phyloP scores from a whole-genome alignment of 1,140 invertebrate species.

The Macrocentrus cingulum region DNA sequence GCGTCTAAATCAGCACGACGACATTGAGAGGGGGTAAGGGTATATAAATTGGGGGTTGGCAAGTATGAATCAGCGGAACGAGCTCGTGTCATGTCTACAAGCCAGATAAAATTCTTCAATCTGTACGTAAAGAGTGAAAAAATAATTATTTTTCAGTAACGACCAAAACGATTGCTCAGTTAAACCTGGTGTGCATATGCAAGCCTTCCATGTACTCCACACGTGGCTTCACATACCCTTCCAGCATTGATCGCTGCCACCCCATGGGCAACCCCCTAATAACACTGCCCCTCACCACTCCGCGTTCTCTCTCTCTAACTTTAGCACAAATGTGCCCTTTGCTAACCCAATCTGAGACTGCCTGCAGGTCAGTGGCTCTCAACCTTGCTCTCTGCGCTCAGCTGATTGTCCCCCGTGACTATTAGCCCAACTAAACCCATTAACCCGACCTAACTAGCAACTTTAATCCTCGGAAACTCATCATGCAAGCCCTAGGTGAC shows the following conservation, averaged over 20 bases:
- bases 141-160: too few species aligned
- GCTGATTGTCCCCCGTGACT: constrained; percentile 47
- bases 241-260: constrained; percentile 55
- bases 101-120: too few species aligned
- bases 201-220: constrained; percentile 19
- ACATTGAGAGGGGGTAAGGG: not conserved
- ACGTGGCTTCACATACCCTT: constrained; percentile 21
- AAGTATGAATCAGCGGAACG: too few species aligned
- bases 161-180: too few species aligned
- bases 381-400: constrained; percentile 36
- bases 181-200: too few species aligned
- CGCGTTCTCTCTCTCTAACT: constrained; percentile 11
- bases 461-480: too few species aligned
- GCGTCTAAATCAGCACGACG: constrained; percentile 29
- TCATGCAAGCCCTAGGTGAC: not conserved
- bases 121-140: too few species aligned
- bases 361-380: constrained; percentile 42
- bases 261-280: constrained; percentile 57
- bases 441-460: constrained; percentile 37
- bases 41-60: too few species aligned
- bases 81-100: too few species aligned
- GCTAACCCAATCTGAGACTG: constrained; percentile 51
- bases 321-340: constrained; percentile 34
- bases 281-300: constrained; percentile 43
- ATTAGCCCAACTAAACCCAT: constrained; percentile 54